Evolutionary conservation across 2,113 vertebrate species (phyloP), one percentile per base, ranked within the genome.

Genomic region (Nycticryphes semicollaris): DNA sequence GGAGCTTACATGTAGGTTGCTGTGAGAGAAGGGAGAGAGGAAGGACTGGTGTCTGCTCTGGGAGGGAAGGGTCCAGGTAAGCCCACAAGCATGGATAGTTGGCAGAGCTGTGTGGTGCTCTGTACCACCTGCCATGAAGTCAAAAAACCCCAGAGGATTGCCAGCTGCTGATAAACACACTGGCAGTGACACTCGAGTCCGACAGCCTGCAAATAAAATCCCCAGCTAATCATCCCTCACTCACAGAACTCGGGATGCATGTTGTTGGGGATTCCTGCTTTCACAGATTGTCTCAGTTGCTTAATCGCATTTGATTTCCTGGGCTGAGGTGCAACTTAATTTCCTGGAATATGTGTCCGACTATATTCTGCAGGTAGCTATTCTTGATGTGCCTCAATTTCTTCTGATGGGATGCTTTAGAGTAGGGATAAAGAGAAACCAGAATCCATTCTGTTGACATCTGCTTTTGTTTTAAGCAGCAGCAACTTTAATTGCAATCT

Each of bases 21-120:
- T 82, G 62, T 1, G 2, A 28, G 12, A 87, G 12, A 64, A 30
- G 43, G n/a, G 28, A 37, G n/a, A 59, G n/a, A 41, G 35, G 70
- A 50, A 74, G 31, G 47, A 50, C 9, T n/a, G 3, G n/a, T 41
- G 37, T 41, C 54, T 67, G 45, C 43, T 63, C 51, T 27, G 8
- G n/a, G 20, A 76, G 28, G 24, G 48, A 63, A 74, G 53, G 43
- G 43, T 57, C 18, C 1, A 6, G 35, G 15, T 80, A 79, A 80
- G 22, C 62, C 62, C 17, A 4, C 0, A 5, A 75, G 41, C 15
- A 2, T 3, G 3, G 35, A 4, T 47, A 19, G 22, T 30, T 67
- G 21, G 17, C 37, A 74, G 72, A 45, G 62, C 2, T 1, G 5
- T 43, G 50, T 23, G 79, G 51, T 80, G 73, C 28, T 66, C 47